A percentile compares a stretch with the other conserved stretches of the same genome.
These are phyloP conservation scores for Ptychoptera contaminata DNA, from an alignment of 2,888 invertebrate genomes.

Conservation along the genomic window DNA sequence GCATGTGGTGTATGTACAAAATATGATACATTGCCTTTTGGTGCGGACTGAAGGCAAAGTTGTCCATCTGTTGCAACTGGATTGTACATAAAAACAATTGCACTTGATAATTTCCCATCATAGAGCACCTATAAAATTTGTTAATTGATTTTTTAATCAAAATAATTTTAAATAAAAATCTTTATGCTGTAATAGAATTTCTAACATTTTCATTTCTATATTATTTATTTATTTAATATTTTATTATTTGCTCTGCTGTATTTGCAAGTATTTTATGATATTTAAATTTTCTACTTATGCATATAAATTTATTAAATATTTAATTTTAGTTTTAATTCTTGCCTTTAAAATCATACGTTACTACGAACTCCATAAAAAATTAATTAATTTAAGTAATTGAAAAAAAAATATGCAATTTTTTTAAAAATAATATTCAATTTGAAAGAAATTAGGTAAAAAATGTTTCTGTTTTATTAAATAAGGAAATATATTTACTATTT, in stretches of 20 bases:
- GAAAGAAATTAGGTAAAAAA: too few relatives aligned
- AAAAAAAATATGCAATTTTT: too few relatives aligned
- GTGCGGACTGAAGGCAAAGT: conserved; percentile 94
- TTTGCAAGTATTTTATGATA: conserved; percentile 8
- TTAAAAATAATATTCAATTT: too few relatives aligned
- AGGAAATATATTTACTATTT: too few relatives aligned
- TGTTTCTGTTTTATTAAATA: too few relatives aligned
- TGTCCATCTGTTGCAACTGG: conserved; percentile 99
- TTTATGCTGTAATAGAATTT: neutral
- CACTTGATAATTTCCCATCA: conserved; percentile 92
- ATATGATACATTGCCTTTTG: conserved; percentile 92
- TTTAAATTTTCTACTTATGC: neutral
- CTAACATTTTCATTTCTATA: neutral
- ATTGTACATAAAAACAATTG: conserved; percentile 99
- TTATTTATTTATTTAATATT: neutral
- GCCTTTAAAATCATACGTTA: too few relatives aligned
- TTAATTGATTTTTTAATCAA: neutral
- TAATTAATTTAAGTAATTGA: too few relatives aligned
- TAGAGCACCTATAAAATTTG: conserved; percentile 65
- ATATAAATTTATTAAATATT: conserved; percentile 6
- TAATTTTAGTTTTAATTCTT: conserved; percentile 4
- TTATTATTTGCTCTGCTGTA: conserved; percentile 5
- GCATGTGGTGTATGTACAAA: conserved; percentile 99
- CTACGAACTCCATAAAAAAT: too few relatives aligned
- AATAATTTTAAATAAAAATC: neutral